Percentiles rank a stretch among this genome's conserved stretches.
Evolutionary conservation across 2,797 vertebrate genomes (phyloP).

Genomic region (Lagorchestes hirsutus): DNA sequence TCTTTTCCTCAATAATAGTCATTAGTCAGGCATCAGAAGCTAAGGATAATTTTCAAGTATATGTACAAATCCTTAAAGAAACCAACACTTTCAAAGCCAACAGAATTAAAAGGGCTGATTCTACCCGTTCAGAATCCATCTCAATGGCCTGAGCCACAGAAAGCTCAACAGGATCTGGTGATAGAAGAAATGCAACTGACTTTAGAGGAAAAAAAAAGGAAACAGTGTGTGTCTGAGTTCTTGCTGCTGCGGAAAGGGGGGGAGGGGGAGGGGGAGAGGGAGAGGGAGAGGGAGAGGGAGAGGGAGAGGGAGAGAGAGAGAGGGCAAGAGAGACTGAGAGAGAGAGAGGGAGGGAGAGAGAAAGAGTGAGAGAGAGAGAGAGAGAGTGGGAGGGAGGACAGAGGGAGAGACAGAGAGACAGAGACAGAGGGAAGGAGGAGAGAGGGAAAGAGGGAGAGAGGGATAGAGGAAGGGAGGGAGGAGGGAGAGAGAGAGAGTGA

Average conservation of each 20-base stretch:
- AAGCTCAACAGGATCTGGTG: neutral
- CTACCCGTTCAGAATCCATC: neutral
- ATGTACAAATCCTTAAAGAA: neutral
- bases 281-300: too few species aligned
- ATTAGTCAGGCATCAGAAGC: slow-evolving; percentile 18
- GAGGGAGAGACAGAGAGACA: too few species aligned
- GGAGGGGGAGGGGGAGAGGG: too few species aligned
- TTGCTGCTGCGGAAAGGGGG: neutral
- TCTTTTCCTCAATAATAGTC: slow-evolving; percentile 57
- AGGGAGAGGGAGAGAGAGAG: too few species aligned
- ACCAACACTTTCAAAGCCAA: neutral
- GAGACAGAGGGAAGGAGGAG: neutral
- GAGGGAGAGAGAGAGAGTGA: too few species aligned
- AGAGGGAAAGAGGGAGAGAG: too few species aligned
- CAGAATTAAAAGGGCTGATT: neutral
- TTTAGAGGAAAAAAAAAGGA: neutral
- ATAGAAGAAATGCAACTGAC: slow-evolving; percentile 11
- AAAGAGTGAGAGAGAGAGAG: too few species aligned
- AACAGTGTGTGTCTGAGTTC: neutral
- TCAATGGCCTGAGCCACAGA: neutral
- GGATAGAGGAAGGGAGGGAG: neutral
- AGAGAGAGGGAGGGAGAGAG: neutral
- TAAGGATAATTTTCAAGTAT: neutral
- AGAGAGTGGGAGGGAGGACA: neutral
- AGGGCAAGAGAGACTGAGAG: too few species aligned